phyloP scores from a whole-genome alignment of 2,888 invertebrate genomes.

The Mythimna pallens region DNA sequence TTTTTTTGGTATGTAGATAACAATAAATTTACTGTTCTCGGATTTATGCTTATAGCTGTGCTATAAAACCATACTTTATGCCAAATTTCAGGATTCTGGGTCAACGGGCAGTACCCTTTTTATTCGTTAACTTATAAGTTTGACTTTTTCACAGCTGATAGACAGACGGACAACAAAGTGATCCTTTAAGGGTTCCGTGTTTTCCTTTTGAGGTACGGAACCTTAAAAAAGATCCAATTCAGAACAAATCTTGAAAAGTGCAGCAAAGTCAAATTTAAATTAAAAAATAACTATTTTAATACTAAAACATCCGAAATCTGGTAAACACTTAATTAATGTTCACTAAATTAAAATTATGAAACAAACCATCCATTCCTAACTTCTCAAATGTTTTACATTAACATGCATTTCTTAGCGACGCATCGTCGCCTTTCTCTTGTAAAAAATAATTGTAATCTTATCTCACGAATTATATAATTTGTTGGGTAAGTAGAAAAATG shows the following conservation, averaged over 20 bases:
- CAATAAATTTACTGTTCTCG: no score
- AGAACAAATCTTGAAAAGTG: not conserved
- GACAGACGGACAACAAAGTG: no score
- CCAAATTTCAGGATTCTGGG: no score
- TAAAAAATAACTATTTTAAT: not conserved
- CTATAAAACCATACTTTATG: no score
- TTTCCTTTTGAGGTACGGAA: no score
- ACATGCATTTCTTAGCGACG: not conserved
- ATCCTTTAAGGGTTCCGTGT: no score
- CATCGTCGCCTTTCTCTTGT: conserved; percentile 10
- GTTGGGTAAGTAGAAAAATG: not conserved
- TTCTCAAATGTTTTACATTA: not conserved
- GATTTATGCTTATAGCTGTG: no score
- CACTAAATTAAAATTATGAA: not conserved
- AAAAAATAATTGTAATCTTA: not conserved
- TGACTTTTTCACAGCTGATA: no score
- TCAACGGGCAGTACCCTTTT: no score
- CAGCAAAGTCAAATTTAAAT: not conserved
- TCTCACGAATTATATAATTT: not conserved
- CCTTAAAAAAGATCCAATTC: no score
- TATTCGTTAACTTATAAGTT: no score
- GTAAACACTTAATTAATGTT: not conserved
- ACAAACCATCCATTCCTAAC: not conserved
- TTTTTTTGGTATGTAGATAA: no score
- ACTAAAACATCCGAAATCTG: not conserved